Base-by-base conservation (phyloP, 2,113 vertebrate species). In the Platichthys stellatus region DNA sequence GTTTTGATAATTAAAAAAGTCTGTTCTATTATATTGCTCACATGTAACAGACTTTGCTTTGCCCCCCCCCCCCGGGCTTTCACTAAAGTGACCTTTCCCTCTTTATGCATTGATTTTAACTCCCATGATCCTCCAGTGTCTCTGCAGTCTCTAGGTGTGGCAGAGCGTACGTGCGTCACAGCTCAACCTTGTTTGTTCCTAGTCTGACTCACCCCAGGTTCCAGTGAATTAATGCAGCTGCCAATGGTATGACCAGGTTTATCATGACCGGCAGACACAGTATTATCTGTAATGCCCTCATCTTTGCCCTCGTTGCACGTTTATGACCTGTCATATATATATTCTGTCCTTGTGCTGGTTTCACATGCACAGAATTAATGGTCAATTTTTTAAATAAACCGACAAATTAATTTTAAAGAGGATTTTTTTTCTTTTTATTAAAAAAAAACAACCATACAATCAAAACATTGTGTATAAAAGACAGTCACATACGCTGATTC, bases 401-500 rank as follows among this genome's bases (percentile, higher is more conserved):
- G 1, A 59, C 12, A 40, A 9, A 69, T 31, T 5, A 49, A 7
- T 31, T 54, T 49, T 74, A 26, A 40, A 23, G 61, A 87, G 57
- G 88, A 88, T 78, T 80, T 69, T 49, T 26, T 76, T 24, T 69
- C 21, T 59, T 88, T 90, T 86, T 93, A 88, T 93, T 89, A 51
- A 72, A 61, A 83, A 91, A 91, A 89, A 31, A 31, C 28, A 82
- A 80, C 76, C 77, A 83, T 82, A 90, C 89, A 90, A 88, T 83
- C 74, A 87, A 89, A 93, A 91, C 72, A 85, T 81, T 67, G 81
- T 74, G 75, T 92, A 91, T 67, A 93, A 93, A 94, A 92, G 64
- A 92, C 70, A 76, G 69, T 89, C 87, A 91, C 76, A 67, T 74
- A 85, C 75, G 66, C 64, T 81, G 75, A 81, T 91, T 86, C 86